A percentile compares a stretch with the other conserved stretches of the same genome.
Conservation (phyloP, 2,797 vertebrate species). For the Chaetodon trifasciatus region DNA sequence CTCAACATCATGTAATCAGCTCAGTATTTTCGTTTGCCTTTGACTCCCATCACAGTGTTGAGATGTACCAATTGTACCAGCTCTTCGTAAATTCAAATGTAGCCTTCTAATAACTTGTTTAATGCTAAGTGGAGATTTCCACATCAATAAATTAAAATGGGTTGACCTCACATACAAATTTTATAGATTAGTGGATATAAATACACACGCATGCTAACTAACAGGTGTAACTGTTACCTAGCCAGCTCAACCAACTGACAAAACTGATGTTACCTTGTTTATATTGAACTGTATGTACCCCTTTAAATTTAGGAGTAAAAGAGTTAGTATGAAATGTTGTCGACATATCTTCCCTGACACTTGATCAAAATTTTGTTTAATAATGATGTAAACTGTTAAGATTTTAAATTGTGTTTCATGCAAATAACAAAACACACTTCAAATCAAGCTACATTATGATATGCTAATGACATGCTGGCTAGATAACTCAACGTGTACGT, state of each 20-base stretch:
- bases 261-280: background rate
- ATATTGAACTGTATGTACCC: background rate
- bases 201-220: background rate
- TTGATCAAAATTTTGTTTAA: background rate
- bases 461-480: background rate
- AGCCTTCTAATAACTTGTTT: background rate
- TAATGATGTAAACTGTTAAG: background rate
- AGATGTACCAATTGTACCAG: constrained; percentile 27
- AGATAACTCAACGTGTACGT: background rate
- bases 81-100: background rate
- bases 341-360: background rate
- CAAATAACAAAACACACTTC: background rate
- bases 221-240: background rate
- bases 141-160: background rate
- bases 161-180: background rate
- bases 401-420: background rate
- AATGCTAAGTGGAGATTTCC: background rate
- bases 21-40: constrained; percentile 25
- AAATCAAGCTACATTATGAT: background rate
- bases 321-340: background rate
- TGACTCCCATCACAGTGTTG: constrained; percentile 17
- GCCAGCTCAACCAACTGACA: background rate
- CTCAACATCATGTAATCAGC: constrained; percentile 6
- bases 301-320: background rate
- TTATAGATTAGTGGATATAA: background rate